Base-by-base conservation (phyloP, 2,113 vertebrate genomes). In the Chamaea fasciata region DNA sequence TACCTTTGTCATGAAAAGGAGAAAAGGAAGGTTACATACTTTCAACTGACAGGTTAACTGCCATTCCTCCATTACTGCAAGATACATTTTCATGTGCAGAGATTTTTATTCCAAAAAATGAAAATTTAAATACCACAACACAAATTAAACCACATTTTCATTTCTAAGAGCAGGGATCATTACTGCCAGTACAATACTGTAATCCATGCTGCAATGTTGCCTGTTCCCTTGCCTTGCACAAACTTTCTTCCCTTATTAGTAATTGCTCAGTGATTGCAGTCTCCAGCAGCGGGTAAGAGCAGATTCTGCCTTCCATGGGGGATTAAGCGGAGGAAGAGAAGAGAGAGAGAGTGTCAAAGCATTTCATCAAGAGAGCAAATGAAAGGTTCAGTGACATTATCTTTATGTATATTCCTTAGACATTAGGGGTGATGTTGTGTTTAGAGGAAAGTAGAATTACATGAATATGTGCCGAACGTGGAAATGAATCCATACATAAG, bases 1-100 rank as follows among this genome's bases (percentile, higher is more conserved):
- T 98, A 98, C 96, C 96, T 98, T 98, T 97, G 97, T 98, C 97
- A 97, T 96, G 97, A 98, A 97, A 98, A 98, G 97, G 97, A 98
- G 97, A 97, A 97, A 97, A 97, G 87, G 97, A 98, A 98, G 97
- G 97, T 98, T 98, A 98, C 92, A 94, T 95, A 96, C 97, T 97
- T 98, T 97, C 96, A 97, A 87, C 91, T 97, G 97, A 97, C 97
- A 98, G 93, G 97, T 97, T 98, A 98, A 98, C 97, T 95, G 92
- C 95, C 93, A 92, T 94, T 96, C 89, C 76, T 94, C 74, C 96
- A 97, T 98, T 97, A 98, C 92, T 70, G 90, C 75, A 96, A 97
- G 89, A 96, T 92, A 97, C 96, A 90, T 96, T 96, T 97, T 97
- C 91, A 89, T 96, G 89, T 92, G 91, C 50, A 44, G 82, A 94